A percentile compares a stretch with the other conserved stretches of the same genome.
Conservation (phyloP, 2,113 vertebrate genomes). For the Cyphomyrus discorhynchus region DNA sequence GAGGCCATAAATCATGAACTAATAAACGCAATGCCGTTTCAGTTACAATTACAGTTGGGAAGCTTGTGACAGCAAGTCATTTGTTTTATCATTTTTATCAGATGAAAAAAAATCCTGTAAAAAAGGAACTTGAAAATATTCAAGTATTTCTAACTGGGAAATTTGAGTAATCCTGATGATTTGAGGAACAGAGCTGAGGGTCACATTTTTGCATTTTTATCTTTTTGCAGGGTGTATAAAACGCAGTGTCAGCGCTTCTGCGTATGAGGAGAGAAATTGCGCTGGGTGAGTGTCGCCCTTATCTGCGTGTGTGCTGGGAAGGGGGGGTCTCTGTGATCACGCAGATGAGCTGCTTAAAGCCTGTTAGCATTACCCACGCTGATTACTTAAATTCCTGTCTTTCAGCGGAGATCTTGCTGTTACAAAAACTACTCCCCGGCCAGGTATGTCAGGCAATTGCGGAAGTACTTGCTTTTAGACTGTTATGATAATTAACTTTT, state of each 20-base stretch:
- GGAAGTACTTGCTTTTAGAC: slow-evolving; percentile 39
- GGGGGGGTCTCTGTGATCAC: neutral
- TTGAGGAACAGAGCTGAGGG: neutral
- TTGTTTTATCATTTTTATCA: neutral
- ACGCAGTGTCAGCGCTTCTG: slow-evolving; percentile 50
- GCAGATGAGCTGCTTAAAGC: neutral
- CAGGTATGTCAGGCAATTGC: slow-evolving; percentile 63
- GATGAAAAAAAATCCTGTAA: neutral
- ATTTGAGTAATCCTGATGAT: neutral
- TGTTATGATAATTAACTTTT: neutral
- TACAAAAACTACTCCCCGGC: slow-evolving; percentile 56
- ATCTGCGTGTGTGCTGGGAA: neutral
- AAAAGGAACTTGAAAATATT: neutral
- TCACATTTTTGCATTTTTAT: slow-evolving; percentile 19
- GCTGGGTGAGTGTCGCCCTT: slow-evolving; percentile 45
- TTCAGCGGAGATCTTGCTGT: slow-evolving; percentile 45
- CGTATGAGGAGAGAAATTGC: slow-evolving; percentile 47
- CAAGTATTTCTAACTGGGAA: neutral
- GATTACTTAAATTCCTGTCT: slow-evolving; percentile 2
- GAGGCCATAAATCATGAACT: neutral
- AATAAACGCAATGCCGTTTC: neutral
- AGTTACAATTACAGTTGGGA: neutral
- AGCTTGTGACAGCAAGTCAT: neutral
- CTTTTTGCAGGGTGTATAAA: slow-evolving; percentile 54
- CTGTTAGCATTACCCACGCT: neutral